Evolutionary conservation across 2,888 invertebrate genomes (phyloP).

Genomic region (Drosophila cognata): DNA sequence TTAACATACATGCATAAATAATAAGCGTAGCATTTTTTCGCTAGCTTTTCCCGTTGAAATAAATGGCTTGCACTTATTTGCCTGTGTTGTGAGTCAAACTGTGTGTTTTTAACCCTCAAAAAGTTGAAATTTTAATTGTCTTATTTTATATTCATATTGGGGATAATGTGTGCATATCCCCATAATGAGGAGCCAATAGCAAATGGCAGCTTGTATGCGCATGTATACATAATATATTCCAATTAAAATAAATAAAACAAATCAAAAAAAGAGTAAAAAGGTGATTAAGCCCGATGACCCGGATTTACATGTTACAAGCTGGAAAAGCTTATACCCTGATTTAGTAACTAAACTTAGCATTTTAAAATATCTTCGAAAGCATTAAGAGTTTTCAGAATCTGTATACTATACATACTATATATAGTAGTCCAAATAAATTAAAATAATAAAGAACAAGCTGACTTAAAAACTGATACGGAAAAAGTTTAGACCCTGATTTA

Average conservation of each 20-base stretch:
- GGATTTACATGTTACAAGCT: background rate
- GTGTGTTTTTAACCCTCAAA: slow-evolving; percentile 7
- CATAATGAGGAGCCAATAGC: background rate
- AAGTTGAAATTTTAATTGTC: background rate
- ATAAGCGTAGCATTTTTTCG: slow-evolving; percentile 59
- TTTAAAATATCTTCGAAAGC: background rate
- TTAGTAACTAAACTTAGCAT: background rate
- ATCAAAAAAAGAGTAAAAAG: background rate
- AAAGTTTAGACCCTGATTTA: too few relatives aligned
- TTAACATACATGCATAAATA: slow-evolving; percentile 79
- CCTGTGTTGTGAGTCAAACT: slow-evolving; percentile 10
- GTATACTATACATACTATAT: background rate
- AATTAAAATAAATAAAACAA: background rate
- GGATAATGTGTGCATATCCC: background rate
- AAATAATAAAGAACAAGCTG: too few relatives aligned
- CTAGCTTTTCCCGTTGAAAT: slow-evolving; percentile 44
- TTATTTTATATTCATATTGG: slow-evolving; percentile 36
- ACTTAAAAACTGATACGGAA: too few relatives aligned
- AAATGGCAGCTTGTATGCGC: background rate
- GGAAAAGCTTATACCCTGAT: background rate
- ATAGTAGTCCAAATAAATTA: too few relatives aligned
- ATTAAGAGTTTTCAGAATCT: background rate
- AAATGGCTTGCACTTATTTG: slow-evolving; percentile 68
- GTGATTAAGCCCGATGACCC: background rate
- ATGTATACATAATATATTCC: background rate